Percentiles rank a stretch among this genome's conserved stretches.
These are phyloP conservation scores for Grus americana DNA, from an alignment of 2,113 vertebrate genomes.

Conservation along the genomic window DNA sequence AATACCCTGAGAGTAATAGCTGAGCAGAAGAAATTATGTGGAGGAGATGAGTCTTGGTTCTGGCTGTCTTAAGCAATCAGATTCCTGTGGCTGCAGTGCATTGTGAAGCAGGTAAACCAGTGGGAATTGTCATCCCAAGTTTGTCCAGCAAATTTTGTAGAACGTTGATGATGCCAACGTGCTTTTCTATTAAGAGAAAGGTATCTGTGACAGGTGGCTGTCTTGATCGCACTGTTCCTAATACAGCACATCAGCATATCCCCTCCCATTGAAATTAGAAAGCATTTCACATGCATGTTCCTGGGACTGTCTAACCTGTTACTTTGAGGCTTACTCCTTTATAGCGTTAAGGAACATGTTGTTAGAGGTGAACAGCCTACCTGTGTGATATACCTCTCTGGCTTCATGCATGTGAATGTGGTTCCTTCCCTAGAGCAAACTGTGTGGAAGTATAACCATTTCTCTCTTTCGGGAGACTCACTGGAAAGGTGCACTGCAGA, in stretches of 20 bases:
- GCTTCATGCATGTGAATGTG: background rate
- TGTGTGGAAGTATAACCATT: background rate
- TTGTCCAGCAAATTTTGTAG: background rate
- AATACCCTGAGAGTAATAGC: background rate
- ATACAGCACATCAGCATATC: background rate
- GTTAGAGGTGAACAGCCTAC: background rate
- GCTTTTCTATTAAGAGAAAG: background rate
- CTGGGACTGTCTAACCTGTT: background rate
- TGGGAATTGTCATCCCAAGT: background rate
- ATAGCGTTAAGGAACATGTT: background rate
- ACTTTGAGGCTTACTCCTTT: background rate
- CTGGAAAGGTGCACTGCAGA: background rate
- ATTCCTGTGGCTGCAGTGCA: background rate
- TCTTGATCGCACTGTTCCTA: background rate
- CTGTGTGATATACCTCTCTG: background rate
- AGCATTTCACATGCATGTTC: background rate
- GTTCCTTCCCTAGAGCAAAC: background rate
- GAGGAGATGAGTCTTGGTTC: background rate
- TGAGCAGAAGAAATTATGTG: background rate
- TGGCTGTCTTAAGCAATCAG: background rate
- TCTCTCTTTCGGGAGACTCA: background rate
- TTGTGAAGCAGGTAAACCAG: background rate
- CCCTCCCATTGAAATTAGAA: background rate
- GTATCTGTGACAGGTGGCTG: background rate
- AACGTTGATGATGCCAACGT: background rate